These are phyloP conservation scores for Dendrolimus houi DNA, from an alignment of 2,888 invertebrate genomes.

Conservation along the genomic window DNA sequence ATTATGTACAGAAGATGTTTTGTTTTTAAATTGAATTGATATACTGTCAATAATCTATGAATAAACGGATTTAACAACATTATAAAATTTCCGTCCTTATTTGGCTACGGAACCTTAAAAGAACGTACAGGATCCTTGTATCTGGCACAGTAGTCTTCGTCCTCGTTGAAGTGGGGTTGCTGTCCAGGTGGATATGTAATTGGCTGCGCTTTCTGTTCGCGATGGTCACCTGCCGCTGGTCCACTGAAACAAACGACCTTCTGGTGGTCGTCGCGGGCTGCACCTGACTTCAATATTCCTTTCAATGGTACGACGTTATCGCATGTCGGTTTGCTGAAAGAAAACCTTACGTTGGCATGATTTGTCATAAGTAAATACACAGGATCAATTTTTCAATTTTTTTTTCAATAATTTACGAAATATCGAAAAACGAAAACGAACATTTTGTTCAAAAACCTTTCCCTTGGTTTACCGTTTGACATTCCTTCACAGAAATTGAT, in stretches of 20 bases:
- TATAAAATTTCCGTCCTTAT: no score
- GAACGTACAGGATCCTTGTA: slow-evolving; percentile 40
- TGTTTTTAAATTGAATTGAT: no score
- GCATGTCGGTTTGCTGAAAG: slow-evolving; percentile 46
- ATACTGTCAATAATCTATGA: no score
- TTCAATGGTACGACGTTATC: slow-evolving; percentile 52
- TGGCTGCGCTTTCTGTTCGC: slow-evolving; percentile 15
- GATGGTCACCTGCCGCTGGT: slow-evolving; percentile 45
- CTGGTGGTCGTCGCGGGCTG: slow-evolving; percentile 58
- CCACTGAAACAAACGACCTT: slow-evolving; percentile 68
- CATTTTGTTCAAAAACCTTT: no score
- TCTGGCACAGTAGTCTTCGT: slow-evolving; percentile 47
- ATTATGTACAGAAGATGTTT: no score
- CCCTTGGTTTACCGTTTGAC: no score
- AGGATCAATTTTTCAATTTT: no score
- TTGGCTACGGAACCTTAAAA: no score
- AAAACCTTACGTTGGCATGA: neutral
- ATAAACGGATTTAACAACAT: no score
- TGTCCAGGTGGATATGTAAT: slow-evolving; percentile 38
- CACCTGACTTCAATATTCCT: slow-evolving; percentile 59
- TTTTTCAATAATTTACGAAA: no score
- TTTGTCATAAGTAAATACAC: neutral
- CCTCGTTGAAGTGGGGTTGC: slow-evolving; percentile 48
- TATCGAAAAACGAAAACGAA: no score
- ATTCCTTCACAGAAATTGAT: no score